Evolutionary conservation across 2,797 vertebrate species (phyloP).

Genomic region (Gadopsis bispinosus): DNA sequence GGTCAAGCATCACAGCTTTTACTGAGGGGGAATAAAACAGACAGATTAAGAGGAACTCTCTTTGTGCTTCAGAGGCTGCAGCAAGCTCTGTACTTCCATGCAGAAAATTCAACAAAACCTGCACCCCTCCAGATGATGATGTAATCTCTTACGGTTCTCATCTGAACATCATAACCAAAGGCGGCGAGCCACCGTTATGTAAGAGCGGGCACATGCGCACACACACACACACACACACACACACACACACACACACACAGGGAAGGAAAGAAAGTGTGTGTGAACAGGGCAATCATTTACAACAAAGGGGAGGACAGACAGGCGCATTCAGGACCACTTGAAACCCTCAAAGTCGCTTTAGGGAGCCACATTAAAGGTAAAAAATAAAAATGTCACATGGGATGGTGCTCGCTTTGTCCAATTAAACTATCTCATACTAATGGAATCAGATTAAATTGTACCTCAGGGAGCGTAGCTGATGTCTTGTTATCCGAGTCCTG

Average conservation of each 20-base stretch:
- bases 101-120: conserved; percentile 64
- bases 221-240: conserved; percentile 10
- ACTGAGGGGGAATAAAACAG: not conserved
- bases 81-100: conserved; percentile 44
- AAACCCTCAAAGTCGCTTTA: conserved; percentile 10
- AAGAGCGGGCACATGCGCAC: conserved; percentile 46
- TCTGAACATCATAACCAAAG: conserved; percentile 68
- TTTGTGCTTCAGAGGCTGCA: conserved; percentile 44
- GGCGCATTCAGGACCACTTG: conserved; percentile 14
- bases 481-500: conserved; percentile 42
- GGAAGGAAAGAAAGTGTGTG: conserved; percentile 18
- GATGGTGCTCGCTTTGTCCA: conserved; percentile 9
- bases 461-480: conserved; percentile 42
- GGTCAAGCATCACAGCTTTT: conserved; percentile 18
- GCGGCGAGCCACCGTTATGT: conserved; percentile 65
- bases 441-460: conserved; percentile 49
- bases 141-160: conserved; percentile 76
- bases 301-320: conserved; percentile 30
- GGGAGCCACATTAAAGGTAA: conserved; percentile 34
- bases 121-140: conserved; percentile 76
- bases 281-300: conserved; percentile 42
- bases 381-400: conserved; percentile 26
- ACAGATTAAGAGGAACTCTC: conserved; percentile 23
- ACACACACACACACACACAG: not conserved
- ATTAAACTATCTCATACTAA: conserved; percentile 44